Evolutionary conservation across 2,888 invertebrate species (phyloP).

Genomic region (Myopa testacea): DNA sequence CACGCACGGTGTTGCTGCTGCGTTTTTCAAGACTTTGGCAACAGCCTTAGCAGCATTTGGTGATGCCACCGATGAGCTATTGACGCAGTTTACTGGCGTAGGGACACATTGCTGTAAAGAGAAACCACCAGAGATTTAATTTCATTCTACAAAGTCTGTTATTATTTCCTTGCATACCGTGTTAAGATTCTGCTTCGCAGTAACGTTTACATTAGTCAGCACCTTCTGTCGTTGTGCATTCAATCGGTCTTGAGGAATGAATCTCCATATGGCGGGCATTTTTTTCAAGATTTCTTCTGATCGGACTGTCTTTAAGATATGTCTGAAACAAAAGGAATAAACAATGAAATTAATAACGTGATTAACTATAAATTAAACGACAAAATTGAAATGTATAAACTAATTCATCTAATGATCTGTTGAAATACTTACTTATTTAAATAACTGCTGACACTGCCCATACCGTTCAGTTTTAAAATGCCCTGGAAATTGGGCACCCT

Average conservation of each 20-base stretch:
- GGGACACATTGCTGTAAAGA: not conserved
- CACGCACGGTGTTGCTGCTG: not conserved
- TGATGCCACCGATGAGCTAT: not conserved
- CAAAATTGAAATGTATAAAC: not conserved
- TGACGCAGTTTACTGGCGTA: not conserved
- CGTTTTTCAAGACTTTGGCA: conserved; percentile 17
- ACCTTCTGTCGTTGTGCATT: not conserved
- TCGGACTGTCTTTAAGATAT: conserved; percentile 36
- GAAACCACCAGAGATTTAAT: too few species aligned
- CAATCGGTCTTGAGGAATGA: conserved; percentile 40
- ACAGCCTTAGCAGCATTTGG: conserved; percentile 18
- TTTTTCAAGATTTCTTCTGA: not conserved
- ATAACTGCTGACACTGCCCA: conserved; percentile 54
- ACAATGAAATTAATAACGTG: not conserved
- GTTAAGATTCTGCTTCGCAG: not conserved
- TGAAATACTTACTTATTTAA: conserved; percentile 58
- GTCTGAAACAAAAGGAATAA: conserved; percentile 40
- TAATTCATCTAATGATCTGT: not conserved
- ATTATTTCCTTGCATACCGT: not conserved
- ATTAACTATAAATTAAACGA: not conserved
- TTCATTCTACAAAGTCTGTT: too few species aligned
- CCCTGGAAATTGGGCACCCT: conserved; percentile 57
- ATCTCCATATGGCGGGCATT: conserved; percentile 54
- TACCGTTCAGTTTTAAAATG: conserved; percentile 51
- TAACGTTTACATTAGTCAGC: too few species aligned